Percentiles rank a stretch among this genome's conserved stretches.
Conservation (phyloP, 1,140 invertebrate species). For the Zaprionus kolodkinae region DNA sequence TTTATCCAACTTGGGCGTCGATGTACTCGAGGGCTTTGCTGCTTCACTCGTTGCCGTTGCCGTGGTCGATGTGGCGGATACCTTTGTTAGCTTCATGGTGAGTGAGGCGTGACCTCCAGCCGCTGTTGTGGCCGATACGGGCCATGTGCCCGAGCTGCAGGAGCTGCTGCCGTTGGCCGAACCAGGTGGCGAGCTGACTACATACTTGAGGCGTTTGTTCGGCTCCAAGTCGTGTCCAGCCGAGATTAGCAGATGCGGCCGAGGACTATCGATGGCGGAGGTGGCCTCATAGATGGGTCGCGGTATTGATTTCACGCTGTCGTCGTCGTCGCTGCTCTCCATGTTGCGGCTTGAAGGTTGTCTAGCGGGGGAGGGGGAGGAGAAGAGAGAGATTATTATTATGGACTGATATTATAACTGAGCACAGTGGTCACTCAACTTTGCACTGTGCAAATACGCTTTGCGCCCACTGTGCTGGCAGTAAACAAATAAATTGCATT, state of each 20-base stretch:
- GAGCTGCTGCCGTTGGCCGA: conserved; percentile 63
- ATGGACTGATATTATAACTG: background rate
- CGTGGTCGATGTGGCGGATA: conserved; percentile 18
- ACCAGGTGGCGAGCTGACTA: conserved; percentile 62
- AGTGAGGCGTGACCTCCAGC: conserved; percentile 45
- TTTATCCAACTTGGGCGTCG: conserved; percentile 47
- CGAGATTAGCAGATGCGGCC: conserved; percentile 35
- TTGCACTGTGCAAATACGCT: background rate
- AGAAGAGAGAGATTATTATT: background rate
- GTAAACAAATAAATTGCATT: conserved; percentile 7
- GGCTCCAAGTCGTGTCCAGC: conserved; percentile 49
- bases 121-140: conserved; percentile 28
- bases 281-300: conserved; percentile 73
- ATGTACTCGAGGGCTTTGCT: conserved; percentile 14
- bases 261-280: conserved; percentile 68
- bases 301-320: conserved; percentile 75
- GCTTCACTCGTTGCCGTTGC: background rate
- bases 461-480: background rate
- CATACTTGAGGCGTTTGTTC: conserved; percentile 65
- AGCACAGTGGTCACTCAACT: background rate
- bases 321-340: conserved; percentile 70
- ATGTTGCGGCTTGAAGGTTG: conserved; percentile 6
- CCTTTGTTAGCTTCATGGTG: conserved; percentile 72
- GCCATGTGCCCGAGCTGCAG: conserved; percentile 53
- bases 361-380: background rate